phyloP scores from a whole-genome alignment of 2,113 vertebrate genomes.

The Nibea albiflora region DNA sequence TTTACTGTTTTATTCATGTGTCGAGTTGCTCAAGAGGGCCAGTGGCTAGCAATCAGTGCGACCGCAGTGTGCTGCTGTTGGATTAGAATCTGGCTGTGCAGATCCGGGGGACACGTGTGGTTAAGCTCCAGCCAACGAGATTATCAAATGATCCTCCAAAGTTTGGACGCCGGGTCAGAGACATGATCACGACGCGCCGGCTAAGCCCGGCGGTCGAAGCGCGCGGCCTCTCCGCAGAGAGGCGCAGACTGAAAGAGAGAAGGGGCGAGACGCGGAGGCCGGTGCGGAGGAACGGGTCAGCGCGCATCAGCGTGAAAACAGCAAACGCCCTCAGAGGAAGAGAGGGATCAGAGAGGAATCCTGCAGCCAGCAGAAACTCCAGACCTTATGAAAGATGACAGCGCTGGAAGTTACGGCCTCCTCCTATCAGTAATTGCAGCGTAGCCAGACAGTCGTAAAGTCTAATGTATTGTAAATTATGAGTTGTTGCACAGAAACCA shows the following conservation, averaged over 20 bases:
- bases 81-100: slow-evolving; percentile 45
- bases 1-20: slow-evolving; percentile 18
- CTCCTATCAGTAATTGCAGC: slow-evolving; percentile 43
- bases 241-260: slow-evolving; percentile 4
- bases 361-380: background rate
- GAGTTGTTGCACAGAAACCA: slow-evolving; percentile 35
- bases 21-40: slow-evolving; percentile 26
- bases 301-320: slow-evolving; percentile 58
- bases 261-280: background rate
- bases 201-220: slow-evolving; percentile 50
- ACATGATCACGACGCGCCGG: slow-evolving; percentile 24
- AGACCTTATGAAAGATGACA: slow-evolving; percentile 50
- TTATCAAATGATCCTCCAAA: slow-evolving; percentile 72
- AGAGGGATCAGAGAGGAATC: slow-evolving; percentile 23
- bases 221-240: background rate
- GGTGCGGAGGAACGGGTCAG: slow-evolving; percentile 45
- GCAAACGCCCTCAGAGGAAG: slow-evolving; percentile 40
- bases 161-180: slow-evolving; percentile 42
- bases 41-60: background rate
- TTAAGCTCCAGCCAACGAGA: slow-evolving; percentile 55
- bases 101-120: slow-evolving; percentile 21
- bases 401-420: slow-evolving; percentile 43
- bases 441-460: slow-evolving; percentile 24
- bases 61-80: slow-evolving; percentile 31
- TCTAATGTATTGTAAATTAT: slow-evolving; percentile 45